Percentiles rank a stretch among this genome's conserved stretches.
Conservation (phyloP, 2,888 invertebrate genomes). For the Machimus rusticus region DNA sequence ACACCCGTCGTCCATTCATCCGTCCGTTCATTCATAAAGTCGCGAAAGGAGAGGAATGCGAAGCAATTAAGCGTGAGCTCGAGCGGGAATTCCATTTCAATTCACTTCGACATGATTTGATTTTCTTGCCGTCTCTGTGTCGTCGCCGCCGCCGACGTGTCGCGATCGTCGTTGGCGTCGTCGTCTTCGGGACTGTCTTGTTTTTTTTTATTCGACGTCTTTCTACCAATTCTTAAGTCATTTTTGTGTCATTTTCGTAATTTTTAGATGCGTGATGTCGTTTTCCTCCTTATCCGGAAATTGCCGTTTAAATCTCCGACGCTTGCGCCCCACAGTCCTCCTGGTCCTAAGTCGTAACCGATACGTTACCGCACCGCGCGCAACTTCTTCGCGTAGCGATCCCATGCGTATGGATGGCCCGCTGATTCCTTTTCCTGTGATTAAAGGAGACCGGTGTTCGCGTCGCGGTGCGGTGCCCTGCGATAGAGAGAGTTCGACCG, state of each 20-base stretch:
- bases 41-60: slow-evolving; percentile 39
- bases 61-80: slow-evolving; percentile 40
- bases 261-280: not conserved
- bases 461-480: not conserved
- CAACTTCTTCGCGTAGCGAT: slow-evolving; percentile 2
- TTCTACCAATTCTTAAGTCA: not conserved
- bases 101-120: slow-evolving; percentile 36
- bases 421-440: slow-evolving; percentile 30
- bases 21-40: slow-evolving; percentile 44
- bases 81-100: slow-evolving; percentile 36
- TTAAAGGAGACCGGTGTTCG: slow-evolving; percentile 10
- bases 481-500: slow-evolving; percentile 33
- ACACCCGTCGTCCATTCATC: slow-evolving; percentile 41
- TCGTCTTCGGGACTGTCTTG: not conserved
- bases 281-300: slow-evolving; percentile 40
- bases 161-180: not conserved
- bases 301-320: slow-evolving; percentile 34
- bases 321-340: not conserved
- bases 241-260: slow-evolving; percentile 34
- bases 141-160: not conserved
- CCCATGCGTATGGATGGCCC: not conserved
- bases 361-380: not conserved
- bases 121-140: slow-evolving; percentile 23
- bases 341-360: not conserved
- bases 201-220: not conserved